A percentile compares a stretch with the other conserved stretches of the same genome.
These are phyloP conservation scores for Chlorops oryzae DNA, from an alignment of 1,140 invertebrate species.

Conservation along the genomic window DNA sequence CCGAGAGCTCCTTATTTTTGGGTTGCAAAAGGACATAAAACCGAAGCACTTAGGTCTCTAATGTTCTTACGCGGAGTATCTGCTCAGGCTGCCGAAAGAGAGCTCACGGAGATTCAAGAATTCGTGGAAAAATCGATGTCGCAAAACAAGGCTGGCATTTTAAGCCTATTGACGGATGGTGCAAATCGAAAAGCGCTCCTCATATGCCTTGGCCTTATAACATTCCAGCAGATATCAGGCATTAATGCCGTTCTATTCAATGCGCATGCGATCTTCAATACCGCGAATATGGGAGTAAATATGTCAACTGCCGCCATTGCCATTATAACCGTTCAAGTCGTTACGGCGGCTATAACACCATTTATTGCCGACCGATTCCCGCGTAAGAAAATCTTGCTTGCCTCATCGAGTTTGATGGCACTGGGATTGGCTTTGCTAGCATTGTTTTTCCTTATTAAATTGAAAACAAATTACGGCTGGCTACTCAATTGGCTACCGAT, in stretches of 20 bases:
- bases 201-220: constrained; percentile 60
- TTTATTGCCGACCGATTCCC: constrained; percentile 66
- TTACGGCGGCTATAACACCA: constrained; percentile 59
- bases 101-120: constrained; percentile 51
- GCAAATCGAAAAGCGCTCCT: constrained; percentile 57
- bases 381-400: constrained; percentile 60
- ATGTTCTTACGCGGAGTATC: constrained; percentile 56
- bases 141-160: constrained; percentile 44
- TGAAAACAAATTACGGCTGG: constrained; percentile 43
- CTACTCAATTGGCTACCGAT: constrained; percentile 56
- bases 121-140: constrained; percentile 49
- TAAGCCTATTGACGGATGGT: constrained; percentile 52
- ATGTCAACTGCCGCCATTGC: constrained; percentile 65
- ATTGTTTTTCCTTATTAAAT: constrained; percentile 55
- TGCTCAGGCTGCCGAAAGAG: constrained; percentile 47
- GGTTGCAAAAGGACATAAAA: constrained; percentile 51
- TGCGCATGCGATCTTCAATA: constrained; percentile 60
- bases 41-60: constrained; percentile 57
- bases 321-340: constrained; percentile 58
- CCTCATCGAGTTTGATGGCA: constrained; percentile 58
- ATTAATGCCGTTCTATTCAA: constrained; percentile 76
- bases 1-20: constrained; percentile 71
- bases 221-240: constrained; percentile 67
- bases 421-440: constrained; percentile 52
- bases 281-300: constrained; percentile 53